These are phyloP conservation scores for Emys orbicularis DNA, from an alignment of 2,797 vertebrate genomes.

Conservation along the genomic window DNA sequence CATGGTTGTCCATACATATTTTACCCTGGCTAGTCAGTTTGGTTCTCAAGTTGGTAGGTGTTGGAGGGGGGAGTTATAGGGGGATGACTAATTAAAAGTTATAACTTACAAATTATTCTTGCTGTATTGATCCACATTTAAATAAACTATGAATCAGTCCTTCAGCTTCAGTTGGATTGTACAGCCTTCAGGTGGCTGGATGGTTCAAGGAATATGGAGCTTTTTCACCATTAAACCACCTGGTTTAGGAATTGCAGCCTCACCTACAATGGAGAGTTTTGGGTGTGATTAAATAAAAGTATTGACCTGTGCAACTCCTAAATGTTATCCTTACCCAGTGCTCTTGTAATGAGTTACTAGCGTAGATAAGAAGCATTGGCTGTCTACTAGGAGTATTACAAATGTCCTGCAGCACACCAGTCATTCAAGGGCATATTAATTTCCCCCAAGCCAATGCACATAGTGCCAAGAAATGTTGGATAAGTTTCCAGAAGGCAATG, in stretches of 20 bases:
- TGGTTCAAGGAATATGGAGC: background rate
- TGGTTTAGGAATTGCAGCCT: background rate
- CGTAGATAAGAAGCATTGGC: background rate
- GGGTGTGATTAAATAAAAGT: background rate
- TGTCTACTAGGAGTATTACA: background rate
- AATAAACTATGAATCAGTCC: background rate
- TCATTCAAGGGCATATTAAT: background rate
- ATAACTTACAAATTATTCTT: background rate
- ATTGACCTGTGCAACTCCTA: no score
- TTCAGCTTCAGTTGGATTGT: background rate
- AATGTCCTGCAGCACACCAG: background rate
- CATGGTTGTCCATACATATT: background rate
- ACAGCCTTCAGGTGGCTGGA: background rate
- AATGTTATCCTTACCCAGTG: background rate
- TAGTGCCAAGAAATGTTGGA: background rate
- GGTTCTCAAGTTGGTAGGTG: background rate
- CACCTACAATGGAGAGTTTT: background rate
- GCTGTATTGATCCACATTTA: background rate
- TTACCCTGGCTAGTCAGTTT: background rate
- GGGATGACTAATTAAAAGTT: background rate
- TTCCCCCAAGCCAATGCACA: background rate
- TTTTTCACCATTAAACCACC: background rate
- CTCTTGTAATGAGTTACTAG: background rate
- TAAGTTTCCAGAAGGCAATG: background rate
- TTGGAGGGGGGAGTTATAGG: background rate